Conservation (phyloP, 1,140 invertebrate species). For the Dendrolimus kikuchii region DNA sequence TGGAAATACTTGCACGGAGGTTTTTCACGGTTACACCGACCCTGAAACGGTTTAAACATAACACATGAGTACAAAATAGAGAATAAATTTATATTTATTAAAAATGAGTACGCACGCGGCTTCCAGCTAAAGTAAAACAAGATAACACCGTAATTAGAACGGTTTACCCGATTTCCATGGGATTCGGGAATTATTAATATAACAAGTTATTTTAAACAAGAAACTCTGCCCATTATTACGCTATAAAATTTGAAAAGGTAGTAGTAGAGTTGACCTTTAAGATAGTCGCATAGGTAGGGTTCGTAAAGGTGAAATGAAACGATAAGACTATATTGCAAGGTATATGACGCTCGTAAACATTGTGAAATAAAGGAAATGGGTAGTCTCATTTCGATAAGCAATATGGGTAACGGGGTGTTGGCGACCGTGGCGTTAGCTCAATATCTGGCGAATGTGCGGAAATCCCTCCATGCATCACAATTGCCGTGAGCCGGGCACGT, state of each 20-base stretch:
- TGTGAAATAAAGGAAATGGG: slow-evolving; percentile 29
- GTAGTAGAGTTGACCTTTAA: slow-evolving; percentile 1
- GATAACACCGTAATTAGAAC: background rate
- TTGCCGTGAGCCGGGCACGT: slow-evolving; percentile 37
- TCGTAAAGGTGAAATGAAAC: too few species aligned
- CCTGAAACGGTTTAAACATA: slow-evolving; percentile 79
- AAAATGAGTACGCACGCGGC: too few species aligned
- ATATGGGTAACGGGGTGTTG: slow-evolving; percentile 28
- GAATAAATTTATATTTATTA: background rate
- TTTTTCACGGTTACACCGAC: slow-evolving; percentile 99
- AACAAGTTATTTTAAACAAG: too few species aligned
- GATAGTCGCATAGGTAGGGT: too few species aligned
- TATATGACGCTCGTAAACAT: slow-evolving; percentile 23
- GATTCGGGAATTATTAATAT: too few species aligned
- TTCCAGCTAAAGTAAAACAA: background rate
- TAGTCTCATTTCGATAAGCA: slow-evolving; percentile 40
- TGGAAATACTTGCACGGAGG: slow-evolving; percentile 99
- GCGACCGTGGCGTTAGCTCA: slow-evolving; percentile 27
- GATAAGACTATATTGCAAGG: slow-evolving; percentile 12
- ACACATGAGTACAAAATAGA: background rate
- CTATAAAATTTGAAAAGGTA: slow-evolving; percentile 15
- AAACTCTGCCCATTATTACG: background rate
- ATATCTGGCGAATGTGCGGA: slow-evolving; percentile 34
- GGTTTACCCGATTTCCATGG: too few species aligned
- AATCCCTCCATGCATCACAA: slow-evolving; percentile 47